phyloP scores from a whole-genome alignment of 2,113 vertebrate genomes.

The Labeo rohita region DNA sequence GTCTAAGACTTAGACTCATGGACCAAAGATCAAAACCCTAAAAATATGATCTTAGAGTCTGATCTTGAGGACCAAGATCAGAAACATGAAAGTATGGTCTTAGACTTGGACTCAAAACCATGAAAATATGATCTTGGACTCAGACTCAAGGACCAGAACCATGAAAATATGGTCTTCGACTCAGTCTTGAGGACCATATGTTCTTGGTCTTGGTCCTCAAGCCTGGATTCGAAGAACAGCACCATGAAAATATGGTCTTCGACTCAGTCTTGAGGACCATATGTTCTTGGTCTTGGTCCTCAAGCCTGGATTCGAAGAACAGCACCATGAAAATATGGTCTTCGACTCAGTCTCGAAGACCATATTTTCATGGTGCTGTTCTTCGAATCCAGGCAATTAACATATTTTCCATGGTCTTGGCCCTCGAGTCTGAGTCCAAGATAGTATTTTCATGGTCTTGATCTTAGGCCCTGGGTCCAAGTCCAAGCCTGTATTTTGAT shows the following conservation, averaged over 20 bases:
- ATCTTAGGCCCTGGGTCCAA: background rate
- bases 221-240: background rate
- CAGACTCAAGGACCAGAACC: too few species aligned
- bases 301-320: too few species aligned
- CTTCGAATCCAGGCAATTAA: background rate
- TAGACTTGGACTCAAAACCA: background rate
- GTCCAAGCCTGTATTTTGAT: background rate
- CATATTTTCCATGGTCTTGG: background rate
- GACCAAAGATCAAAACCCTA: background rate
- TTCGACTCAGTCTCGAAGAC: too few species aligned
- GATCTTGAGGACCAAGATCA: background rate
- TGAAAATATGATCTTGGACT: background rate
- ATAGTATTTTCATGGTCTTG: too few species aligned
- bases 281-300: background rate
- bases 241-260: background rate
- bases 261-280: background rate
- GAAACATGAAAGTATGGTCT: background rate
- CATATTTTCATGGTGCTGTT: background rate
- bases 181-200: background rate
- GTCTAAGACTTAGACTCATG: background rate
- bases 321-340: too few species aligned
- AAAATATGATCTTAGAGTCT: background rate
- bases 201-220: rapidly evolving
- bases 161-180: background rate
- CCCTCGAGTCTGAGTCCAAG: too few species aligned